Conservation (phyloP, 2,113 vertebrate genomes). For the Nycticorax nycticorax region DNA sequence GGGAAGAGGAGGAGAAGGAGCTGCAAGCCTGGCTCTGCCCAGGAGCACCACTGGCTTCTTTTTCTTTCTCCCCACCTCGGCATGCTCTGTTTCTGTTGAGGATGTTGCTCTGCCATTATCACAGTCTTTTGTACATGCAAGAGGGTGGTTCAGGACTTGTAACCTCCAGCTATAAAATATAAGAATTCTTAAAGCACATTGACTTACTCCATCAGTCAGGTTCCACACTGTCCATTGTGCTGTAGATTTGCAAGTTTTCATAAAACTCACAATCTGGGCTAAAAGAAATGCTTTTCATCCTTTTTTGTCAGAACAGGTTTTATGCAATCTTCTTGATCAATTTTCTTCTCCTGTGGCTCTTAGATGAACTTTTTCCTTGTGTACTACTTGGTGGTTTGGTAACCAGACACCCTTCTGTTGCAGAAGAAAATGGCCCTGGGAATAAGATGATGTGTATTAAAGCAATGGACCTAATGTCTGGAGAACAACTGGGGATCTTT, state of each 20-base stretch:
- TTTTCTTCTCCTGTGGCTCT: background rate
- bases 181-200: background rate
- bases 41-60: background rate
- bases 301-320: background rate
- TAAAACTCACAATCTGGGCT: background rate
- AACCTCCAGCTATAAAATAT: background rate
- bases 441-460: background rate
- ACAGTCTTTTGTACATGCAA: background rate
- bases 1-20: background rate
- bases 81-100: background rate
- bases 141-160: background rate
- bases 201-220: background rate
- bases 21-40: background rate
- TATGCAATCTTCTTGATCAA: background rate
- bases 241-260: background rate
- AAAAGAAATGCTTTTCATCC: background rate
- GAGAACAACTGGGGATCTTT: background rate
- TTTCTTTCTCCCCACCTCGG: background rate
- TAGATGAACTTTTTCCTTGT: background rate
- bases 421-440: background rate
- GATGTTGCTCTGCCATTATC: background rate
- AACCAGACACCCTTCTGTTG: background rate
- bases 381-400: background rate
- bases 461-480: background rate
- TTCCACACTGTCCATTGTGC: background rate